Conservation (phyloP, 2,797 vertebrate genomes). For the Orestias chungarensis region DNA sequence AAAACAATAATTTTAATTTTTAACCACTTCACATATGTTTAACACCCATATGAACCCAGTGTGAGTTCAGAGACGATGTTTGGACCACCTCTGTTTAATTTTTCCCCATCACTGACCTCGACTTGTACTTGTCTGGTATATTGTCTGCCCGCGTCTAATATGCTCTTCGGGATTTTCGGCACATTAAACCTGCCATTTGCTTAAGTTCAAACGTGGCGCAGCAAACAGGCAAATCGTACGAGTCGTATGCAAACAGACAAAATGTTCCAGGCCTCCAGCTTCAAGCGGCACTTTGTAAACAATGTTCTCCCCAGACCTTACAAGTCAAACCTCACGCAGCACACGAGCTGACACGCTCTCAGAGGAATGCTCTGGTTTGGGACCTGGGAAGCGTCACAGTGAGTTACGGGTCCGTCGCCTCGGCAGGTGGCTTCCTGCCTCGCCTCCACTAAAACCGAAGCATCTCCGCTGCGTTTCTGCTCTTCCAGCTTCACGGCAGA, state of each 20-base stretch:
- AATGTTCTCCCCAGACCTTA: constrained; percentile 36
- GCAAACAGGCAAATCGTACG: constrained; percentile 35
- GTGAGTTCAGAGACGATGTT: neutral
- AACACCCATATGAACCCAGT: neutral
- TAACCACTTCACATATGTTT: neutral
- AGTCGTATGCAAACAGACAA: constrained; percentile 38
- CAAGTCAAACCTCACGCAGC: constrained; percentile 62
- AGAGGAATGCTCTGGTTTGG: constrained; percentile 52
- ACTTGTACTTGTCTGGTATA: constrained; percentile 2
- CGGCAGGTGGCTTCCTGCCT: constrained; percentile 42
- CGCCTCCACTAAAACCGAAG: constrained; percentile 7
- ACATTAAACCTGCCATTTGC: constrained; percentile 42
- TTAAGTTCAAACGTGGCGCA: constrained; percentile 14
- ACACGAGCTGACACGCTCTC: constrained; percentile 17
- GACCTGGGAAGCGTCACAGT: constrained; percentile 50
- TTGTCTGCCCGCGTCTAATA: neutral
- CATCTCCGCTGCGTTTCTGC: neutral
- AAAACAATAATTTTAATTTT: neutral
- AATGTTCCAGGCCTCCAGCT: constrained; percentile 1
- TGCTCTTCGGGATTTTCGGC: neutral
- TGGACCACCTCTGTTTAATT: neutral
- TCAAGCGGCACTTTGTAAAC: constrained; percentile 48
- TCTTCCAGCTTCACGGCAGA: neutral
- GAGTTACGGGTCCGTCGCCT: constrained; percentile 44
- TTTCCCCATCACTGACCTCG: neutral